Base-by-base conservation (phyloP, 1,140 invertebrate genomes). In the Eriosoma lanigerum region DNA sequence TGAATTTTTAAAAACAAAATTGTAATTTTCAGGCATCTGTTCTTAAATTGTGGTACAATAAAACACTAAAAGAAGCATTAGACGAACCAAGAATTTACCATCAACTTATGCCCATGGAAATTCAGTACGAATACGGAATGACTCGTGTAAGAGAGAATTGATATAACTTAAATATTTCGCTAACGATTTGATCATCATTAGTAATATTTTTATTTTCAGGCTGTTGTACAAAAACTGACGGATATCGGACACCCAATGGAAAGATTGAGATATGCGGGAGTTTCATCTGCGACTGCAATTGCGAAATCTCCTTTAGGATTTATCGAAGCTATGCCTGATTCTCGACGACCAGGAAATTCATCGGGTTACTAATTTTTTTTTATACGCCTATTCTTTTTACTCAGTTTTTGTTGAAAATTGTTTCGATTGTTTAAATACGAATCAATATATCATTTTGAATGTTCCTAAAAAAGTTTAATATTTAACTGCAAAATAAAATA, bases 51-150 rank as follows among this genome's bases (percentile, higher is more conserved):
- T 98, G 94, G 94, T 91, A 98, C 84, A 90, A 88, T 0, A 88
- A 96, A 73, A 89, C 91, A 64, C 90, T 99, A 4, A 97, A 98
- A 86, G 85, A 93, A 85, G 94, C 96, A 0, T 90, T 98, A 3
- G 96, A 98, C 86, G 90, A 90, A 0, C 89, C 92, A 0, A 89
- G 97, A 81, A 88, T 98, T 76, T 97, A 99, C 86, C 95, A 99
- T 87, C 97, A 99, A 84, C 87, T 98, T 3, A 89, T 91, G 82
- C 98, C 98, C 0, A 94, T 96, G 89, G 82, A 88, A 44, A 84
- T 96, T 0, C 83, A 87, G 64, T 95, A 96, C 85, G 96, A 99
- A 87, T 89, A 89, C 82, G 93, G 90, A 46, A 89, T 93, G 82
- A 87, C 90, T 68, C 85, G 92, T 38, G 8, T 93, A 86, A 76